Conservation (phyloP, 1,140 invertebrate species). For the Drosophila trapezifrons region DNA sequence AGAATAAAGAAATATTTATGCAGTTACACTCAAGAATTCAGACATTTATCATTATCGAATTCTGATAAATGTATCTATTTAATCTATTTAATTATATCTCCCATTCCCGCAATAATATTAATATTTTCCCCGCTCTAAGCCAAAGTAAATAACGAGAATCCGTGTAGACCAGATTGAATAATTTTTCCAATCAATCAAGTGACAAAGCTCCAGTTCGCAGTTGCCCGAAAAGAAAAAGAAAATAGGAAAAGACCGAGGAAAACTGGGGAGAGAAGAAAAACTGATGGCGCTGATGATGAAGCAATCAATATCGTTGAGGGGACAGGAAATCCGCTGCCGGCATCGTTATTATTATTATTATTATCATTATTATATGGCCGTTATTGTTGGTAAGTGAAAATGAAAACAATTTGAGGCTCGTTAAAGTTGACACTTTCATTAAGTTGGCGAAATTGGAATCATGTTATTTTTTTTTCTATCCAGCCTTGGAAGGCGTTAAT, state of each 20-base stretch:
- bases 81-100: background rate
- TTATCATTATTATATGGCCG: slow-evolving; percentile 46
- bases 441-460: slow-evolving; percentile 71
- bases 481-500: slow-evolving; percentile 71
- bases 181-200: slow-evolving; percentile 81
- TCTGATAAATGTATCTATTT: background rate
- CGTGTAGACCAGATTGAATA: slow-evolving; percentile 68
- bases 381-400: slow-evolving; percentile 68
- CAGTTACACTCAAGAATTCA: too few relatives aligned
- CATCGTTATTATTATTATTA: slow-evolving; percentile 36
- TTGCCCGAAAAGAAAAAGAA: slow-evolving; percentile 18
- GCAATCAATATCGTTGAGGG: slow-evolving; percentile 75
- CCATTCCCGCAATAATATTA: background rate
- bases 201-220: slow-evolving; percentile 44
- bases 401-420: slow-evolving; percentile 81
- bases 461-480: slow-evolving; percentile 6
- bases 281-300: slow-evolving; percentile 50
- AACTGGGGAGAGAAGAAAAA: background rate
- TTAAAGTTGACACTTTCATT: slow-evolving; percentile 83
- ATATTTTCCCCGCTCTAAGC: slow-evolving; percentile 3
- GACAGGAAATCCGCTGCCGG: slow-evolving; percentile 49
- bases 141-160: slow-evolving; percentile 52
- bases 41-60: too few relatives aligned
- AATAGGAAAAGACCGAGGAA: background rate
- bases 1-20: too few relatives aligned